Evolutionary conservation across 1,140 invertebrate species (phyloP).

Genomic region (Drosophila elegans): DNA sequence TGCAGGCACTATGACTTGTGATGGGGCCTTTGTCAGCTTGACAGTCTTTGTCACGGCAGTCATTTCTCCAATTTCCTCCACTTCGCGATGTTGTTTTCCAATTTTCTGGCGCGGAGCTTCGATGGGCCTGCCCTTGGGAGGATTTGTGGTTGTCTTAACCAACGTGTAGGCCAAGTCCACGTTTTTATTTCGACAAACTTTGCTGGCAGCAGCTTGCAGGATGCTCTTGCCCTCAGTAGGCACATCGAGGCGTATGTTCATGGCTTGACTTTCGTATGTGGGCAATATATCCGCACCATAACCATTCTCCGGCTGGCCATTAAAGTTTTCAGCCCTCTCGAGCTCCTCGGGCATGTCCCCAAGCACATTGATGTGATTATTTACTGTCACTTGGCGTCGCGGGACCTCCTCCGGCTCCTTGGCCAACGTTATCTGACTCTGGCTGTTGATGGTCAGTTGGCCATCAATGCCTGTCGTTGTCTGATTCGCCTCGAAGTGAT

Average conservation of each 20-base stretch:
- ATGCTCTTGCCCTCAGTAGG: conserved; percentile 10
- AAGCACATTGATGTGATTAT: conserved; percentile 83
- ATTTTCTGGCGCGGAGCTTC: conserved; percentile 62
- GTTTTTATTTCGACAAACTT: conserved; percentile 85
- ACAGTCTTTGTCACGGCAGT: conserved; percentile 30
- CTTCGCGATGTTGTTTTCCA: conserved; percentile 44
- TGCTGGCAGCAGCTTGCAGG: conserved; percentile 56
- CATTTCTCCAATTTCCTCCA: conserved; percentile 13
- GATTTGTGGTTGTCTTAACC: conserved; percentile 48
- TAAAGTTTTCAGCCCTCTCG: conserved; percentile 44
- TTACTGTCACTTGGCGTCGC: conserved; percentile 76
- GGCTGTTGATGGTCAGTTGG: conserved; percentile 74
- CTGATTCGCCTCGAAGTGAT: conserved; percentile 72
- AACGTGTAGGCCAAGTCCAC: conserved; percentile 84
- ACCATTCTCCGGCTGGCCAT: conserved; percentile 37
- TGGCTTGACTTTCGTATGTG: conserved; percentile 67
- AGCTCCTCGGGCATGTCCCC: conserved; percentile 25
- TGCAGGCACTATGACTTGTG: conserved; percentile 77
- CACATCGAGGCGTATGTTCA: conserved; percentile 73
- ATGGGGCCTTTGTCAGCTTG: conserved; percentile 23
- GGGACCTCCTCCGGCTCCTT: conserved; percentile 5
- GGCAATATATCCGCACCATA: conserved; percentile 23
- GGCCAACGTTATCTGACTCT: conserved; percentile 29
- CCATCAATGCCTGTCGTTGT: conserved; percentile 20
- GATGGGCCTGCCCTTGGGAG: conserved; percentile 42